Evolutionary conservation across 2,797 vertebrate species (phyloP).

Genomic region (Brachymystax lenok): DNA sequence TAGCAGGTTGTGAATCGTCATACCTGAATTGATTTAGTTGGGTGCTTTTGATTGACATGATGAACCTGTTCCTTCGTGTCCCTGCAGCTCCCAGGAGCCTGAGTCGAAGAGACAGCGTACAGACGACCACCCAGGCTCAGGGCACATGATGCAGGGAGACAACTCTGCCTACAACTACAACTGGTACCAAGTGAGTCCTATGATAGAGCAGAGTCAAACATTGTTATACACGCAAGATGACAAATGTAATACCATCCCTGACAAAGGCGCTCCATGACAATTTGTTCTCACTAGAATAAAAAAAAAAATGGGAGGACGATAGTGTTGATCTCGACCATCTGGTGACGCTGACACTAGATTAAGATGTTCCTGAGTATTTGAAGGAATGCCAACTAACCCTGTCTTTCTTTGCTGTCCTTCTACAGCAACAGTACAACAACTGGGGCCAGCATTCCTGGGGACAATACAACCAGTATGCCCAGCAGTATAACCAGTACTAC

Average conservation of each 20-base stretch:
- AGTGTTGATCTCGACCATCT: no score
- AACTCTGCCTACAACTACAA: slow-evolving; percentile 94
- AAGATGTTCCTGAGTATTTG: background rate
- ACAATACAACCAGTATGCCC: slow-evolving; percentile 78
- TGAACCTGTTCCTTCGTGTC: background rate
- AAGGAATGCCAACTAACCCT: background rate
- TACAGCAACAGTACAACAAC: slow-evolving; percentile 76
- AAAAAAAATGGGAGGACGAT: no score
- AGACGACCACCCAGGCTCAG: slow-evolving; percentile 77
- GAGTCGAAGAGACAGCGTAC: slow-evolving; percentile 89
- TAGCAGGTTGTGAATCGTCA: background rate
- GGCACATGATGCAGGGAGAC: slow-evolving; percentile 78
- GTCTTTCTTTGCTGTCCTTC: background rate
- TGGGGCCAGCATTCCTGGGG: slow-evolving; percentile 92
- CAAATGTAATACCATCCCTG: background rate
- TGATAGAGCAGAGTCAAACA: background rate
- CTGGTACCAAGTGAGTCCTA: slow-evolving; percentile 92
- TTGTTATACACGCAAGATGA: background rate
- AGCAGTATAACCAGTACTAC: slow-evolving; percentile 95
- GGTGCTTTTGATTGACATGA: background rate
- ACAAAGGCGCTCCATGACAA: background rate
- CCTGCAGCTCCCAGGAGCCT: slow-evolving; percentile 85
- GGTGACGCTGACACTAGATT: no score
- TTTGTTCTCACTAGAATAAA: background rate
- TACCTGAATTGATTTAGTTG: background rate